A percentile compares a stretch with the other conserved stretches of the same genome.
Evolutionary conservation across 1,140 invertebrate species (phyloP).

Genomic region (Drosophila pectinifera): DNA sequence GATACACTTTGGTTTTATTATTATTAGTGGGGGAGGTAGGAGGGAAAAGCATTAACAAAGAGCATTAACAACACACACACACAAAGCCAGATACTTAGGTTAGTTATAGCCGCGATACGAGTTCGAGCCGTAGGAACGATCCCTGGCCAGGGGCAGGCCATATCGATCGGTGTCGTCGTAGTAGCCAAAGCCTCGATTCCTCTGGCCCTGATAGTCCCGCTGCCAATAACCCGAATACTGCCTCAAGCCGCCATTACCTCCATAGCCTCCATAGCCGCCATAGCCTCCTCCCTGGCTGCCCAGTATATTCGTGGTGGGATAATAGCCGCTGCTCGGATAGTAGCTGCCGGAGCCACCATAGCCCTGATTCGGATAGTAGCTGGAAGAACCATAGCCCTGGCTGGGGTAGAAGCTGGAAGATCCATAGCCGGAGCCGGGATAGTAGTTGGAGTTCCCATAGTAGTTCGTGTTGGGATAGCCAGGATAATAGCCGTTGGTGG

Average conservation of each 20-base stretch:
- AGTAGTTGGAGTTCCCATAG: slow-evolving; percentile 32
- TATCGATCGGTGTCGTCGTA: slow-evolving; percentile 75
- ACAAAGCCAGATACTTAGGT: slow-evolving; percentile 15
- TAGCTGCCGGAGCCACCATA: slow-evolving; percentile 28
- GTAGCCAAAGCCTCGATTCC: slow-evolving; percentile 83
- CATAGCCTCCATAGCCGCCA: slow-evolving; percentile 84
- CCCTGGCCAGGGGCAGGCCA: slow-evolving; percentile 68
- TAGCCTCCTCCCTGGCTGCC: slow-evolving; percentile 66
- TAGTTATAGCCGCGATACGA: slow-evolving; percentile 74
- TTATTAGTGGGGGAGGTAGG: slow-evolving; percentile 2
- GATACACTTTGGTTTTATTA: slow-evolving; percentile 36
- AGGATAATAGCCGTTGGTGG: slow-evolving; percentile 52
- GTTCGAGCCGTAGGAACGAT: slow-evolving; percentile 48
- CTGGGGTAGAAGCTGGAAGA: slow-evolving; percentile 23
- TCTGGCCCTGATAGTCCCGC: slow-evolving; percentile 75
- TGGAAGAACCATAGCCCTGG: slow-evolving; percentile 37
- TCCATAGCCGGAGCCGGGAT: slow-evolving; percentile 46
- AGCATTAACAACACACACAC: slow-evolving; percentile 21
- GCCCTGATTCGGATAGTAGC: slow-evolving; percentile 42
- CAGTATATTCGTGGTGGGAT: slow-evolving; percentile 75
- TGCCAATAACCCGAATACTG: slow-evolving; percentile 85
- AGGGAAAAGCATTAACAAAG: slow-evolving; percentile 31
- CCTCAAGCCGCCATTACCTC: slow-evolving; percentile 84
- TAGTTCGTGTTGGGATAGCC: slow-evolving; percentile 43
- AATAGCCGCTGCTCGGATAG: slow-evolving; percentile 55